Conservation (phyloP, 2,113 vertebrate species). For the Gambusia affinis region DNA sequence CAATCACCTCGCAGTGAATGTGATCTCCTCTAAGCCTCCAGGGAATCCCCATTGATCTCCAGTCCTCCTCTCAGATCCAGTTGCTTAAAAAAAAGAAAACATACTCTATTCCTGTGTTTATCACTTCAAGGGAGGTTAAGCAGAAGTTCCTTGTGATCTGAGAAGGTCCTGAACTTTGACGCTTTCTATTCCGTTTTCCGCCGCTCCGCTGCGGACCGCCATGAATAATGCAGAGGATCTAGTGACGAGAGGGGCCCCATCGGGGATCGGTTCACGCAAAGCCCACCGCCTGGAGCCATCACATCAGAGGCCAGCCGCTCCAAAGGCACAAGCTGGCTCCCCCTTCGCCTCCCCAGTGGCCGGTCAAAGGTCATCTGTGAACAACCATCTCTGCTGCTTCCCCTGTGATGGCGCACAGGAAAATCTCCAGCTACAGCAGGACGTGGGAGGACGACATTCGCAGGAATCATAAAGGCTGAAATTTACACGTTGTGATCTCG, state of each 20-base stretch:
- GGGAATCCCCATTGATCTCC: constrained; percentile 78
- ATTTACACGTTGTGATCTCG: constrained; percentile 69
- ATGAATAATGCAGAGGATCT: constrained; percentile 81
- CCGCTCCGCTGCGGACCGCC: constrained; percentile 34
- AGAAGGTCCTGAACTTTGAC: constrained; percentile 78
- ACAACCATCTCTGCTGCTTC: constrained; percentile 69
- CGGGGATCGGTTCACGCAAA: constrained; percentile 75
- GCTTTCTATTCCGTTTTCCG: constrained; percentile 75
- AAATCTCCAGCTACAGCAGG: constrained; percentile 64
- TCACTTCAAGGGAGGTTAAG: constrained; percentile 82
- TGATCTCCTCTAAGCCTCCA: constrained; percentile 63
- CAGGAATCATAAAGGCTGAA: constrained; percentile 70
- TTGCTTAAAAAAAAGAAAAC: constrained; percentile 66
- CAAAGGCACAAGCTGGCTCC: constrained; percentile 60
- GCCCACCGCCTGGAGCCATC: constrained; percentile 80
- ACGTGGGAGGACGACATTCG: constrained; percentile 75
- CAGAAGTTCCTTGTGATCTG: constrained; percentile 82
- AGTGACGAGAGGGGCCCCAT: constrained; percentile 73
- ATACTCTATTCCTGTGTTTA: constrained; percentile 71
- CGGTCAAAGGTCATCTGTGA: constrained; percentile 74
- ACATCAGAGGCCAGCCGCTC: constrained; percentile 78
- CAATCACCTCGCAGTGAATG: constrained; percentile 70
- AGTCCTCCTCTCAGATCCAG: constrained; percentile 71
- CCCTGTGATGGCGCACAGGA: constrained; percentile 70
- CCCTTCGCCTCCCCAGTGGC: constrained; percentile 64